Conservation (phyloP, 2,797 vertebrate species). For the Nyctalus aviator region DNA sequence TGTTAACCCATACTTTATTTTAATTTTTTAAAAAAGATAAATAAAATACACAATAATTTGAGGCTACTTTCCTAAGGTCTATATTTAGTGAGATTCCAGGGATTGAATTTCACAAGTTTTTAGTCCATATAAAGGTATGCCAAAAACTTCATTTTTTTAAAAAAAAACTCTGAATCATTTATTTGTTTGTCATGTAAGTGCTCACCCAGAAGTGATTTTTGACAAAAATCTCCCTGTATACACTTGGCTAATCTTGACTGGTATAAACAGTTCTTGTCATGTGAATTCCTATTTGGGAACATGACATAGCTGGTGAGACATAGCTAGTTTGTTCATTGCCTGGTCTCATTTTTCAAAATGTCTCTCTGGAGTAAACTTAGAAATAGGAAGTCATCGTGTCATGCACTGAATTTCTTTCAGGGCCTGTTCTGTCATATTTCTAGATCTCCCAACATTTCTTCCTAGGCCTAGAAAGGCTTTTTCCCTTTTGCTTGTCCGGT, state of each 20-base stretch:
- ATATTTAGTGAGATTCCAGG: background rate
- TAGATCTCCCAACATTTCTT: conserved; percentile 15
- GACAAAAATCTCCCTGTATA: conserved; percentile 19
- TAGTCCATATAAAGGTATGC: background rate
- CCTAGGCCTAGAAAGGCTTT: background rate
- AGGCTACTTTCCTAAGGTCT: background rate
- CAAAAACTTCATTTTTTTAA: background rate
- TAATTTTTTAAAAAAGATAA: background rate
- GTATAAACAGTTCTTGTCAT: background rate
- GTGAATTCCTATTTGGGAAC: conserved; percentile 2
- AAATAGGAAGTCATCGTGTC: background rate
- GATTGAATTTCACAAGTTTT: conserved; percentile 18
- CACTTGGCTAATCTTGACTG: conserved; percentile 12
- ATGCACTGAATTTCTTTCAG: conserved; percentile 4
- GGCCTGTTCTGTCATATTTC: background rate
- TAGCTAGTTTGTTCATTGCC: background rate
- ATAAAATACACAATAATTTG: background rate
- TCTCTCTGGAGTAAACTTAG: conserved; percentile 17
- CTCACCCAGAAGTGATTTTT: conserved; percentile 42
- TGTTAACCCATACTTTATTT: conserved; percentile 3
- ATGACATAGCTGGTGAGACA: background rate
- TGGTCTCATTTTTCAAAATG: conserved; percentile 16
- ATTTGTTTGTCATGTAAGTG: conserved; percentile 1
- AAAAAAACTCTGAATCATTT: background rate
- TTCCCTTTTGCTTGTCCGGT: background rate